Conservation (phyloP, 2,797 vertebrate genomes). For the Paramormyrops hopkinsi region DNA sequence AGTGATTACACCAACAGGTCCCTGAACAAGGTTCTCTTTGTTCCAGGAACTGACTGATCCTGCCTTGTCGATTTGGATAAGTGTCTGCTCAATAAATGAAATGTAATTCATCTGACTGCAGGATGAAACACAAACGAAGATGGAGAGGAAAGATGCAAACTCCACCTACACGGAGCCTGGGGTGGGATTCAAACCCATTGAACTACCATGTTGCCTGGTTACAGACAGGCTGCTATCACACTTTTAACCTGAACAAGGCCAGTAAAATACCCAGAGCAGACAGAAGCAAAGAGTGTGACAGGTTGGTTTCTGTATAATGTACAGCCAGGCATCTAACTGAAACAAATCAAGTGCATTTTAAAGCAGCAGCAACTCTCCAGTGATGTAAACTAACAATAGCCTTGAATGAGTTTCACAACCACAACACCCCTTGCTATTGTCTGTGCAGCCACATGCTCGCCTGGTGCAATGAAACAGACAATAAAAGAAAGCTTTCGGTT, state of each 20-base stretch:
- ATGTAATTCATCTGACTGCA: background rate
- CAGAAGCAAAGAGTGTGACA: background rate
- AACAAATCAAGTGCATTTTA: background rate
- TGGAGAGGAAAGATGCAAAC: background rate
- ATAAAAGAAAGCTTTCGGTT: background rate
- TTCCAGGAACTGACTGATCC: background rate
- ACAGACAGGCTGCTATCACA: background rate
- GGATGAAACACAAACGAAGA: background rate
- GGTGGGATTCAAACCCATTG: background rate
- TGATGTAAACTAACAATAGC: background rate
- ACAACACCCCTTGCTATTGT: background rate
- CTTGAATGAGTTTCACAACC: background rate
- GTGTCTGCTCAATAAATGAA: background rate
- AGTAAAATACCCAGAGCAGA: background rate
- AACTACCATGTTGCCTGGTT: background rate
- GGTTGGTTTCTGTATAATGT: background rate
- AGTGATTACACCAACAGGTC: background rate
- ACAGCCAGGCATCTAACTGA: background rate
- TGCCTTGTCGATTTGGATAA: background rate
- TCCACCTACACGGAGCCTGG: background rate
- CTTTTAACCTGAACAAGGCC: background rate
- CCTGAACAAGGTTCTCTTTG: background rate
- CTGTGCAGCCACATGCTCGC: background rate
- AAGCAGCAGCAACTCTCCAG: background rate
- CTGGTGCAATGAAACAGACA: background rate